Evolutionary conservation across 2,113 vertebrate genomes (phyloP).

Genomic region (Calidris pygmaea): DNA sequence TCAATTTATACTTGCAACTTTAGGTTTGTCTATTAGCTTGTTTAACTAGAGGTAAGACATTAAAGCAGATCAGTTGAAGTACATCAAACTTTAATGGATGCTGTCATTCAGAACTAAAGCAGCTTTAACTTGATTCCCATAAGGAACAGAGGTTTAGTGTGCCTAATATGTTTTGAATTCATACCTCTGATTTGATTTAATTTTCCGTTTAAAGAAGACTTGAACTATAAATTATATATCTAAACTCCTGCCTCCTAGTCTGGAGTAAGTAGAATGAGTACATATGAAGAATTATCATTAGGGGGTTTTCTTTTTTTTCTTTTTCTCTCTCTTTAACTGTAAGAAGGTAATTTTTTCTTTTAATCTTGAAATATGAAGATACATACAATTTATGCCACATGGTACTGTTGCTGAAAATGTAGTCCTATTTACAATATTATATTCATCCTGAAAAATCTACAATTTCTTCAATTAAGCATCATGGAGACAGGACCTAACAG

Average conservation of each 20-base stretch:
- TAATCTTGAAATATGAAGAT: not conserved
- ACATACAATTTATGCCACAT: not conserved
- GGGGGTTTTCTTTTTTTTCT: not conserved
- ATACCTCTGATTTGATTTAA: conserved; percentile 21
- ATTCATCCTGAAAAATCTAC: not conserved
- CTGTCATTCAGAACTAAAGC: not conserved
- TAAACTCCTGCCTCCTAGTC: not conserved
- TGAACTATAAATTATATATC: not conserved
- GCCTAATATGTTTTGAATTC: conserved; percentile 16
- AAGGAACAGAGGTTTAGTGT: not conserved
- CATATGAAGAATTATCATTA: not conserved
- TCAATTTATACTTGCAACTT: not conserved
- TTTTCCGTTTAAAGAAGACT: not conserved
- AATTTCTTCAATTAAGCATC: not conserved
- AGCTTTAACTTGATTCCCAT: not conserved
- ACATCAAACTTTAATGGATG: conserved; percentile 27
- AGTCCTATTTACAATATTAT: not conserved
- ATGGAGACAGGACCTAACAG: not conserved
- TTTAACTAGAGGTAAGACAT: not conserved
- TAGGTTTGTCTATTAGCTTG: not conserved
- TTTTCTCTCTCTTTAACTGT: not conserved
- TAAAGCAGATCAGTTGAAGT: not conserved
- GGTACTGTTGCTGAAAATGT: not conserved
- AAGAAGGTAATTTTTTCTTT: not conserved
- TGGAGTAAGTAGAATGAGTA: not conserved